Conservation (phyloP, 1,140 invertebrate genomes). For the Diorhabda carinulata region DNA sequence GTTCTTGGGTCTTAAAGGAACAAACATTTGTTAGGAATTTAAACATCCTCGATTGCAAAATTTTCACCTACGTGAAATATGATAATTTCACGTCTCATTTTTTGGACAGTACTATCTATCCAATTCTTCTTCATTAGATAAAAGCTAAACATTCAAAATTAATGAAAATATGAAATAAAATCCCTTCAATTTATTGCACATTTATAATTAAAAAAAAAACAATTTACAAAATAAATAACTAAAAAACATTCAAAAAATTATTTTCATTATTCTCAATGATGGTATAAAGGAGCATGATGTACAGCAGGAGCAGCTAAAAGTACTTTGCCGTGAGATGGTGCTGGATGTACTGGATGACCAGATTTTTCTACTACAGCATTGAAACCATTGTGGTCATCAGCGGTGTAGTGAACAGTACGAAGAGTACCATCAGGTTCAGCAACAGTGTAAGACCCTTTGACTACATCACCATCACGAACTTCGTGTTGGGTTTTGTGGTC, state of each 20-base stretch:
- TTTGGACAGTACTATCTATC: too few relatives aligned
- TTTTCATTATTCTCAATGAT: neutral
- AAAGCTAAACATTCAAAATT: too few relatives aligned
- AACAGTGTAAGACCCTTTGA: slow-evolving; percentile 46
- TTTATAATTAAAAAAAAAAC: neutral
- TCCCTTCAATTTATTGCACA: neutral
- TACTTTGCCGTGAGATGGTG: slow-evolving; percentile 18
- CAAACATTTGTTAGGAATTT: too few relatives aligned
- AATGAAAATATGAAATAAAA: too few relatives aligned
- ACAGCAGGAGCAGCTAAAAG: slow-evolving; percentile 1
- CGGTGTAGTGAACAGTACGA: slow-evolving; percentile 62
- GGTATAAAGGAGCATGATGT: neutral
- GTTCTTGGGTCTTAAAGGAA: too few relatives aligned
- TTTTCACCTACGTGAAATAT: too few relatives aligned
- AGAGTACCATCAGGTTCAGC: slow-evolving; percentile 50
- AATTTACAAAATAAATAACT: neutral
- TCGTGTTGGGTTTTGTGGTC: slow-evolving; percentile 61
- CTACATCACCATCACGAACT: slow-evolving; percentile 49
- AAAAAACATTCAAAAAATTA: neutral
- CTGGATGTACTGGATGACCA: slow-evolving; percentile 42
- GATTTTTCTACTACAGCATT: slow-evolving; percentile 20
- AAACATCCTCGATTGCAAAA: too few relatives aligned
- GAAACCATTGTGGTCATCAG: slow-evolving; percentile 36
- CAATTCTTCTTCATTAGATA: too few relatives aligned
- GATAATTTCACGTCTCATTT: too few relatives aligned